Evolutionary conservation across 2,888 invertebrate species (phyloP).

Genomic region (Andrena hattorfiana): DNA sequence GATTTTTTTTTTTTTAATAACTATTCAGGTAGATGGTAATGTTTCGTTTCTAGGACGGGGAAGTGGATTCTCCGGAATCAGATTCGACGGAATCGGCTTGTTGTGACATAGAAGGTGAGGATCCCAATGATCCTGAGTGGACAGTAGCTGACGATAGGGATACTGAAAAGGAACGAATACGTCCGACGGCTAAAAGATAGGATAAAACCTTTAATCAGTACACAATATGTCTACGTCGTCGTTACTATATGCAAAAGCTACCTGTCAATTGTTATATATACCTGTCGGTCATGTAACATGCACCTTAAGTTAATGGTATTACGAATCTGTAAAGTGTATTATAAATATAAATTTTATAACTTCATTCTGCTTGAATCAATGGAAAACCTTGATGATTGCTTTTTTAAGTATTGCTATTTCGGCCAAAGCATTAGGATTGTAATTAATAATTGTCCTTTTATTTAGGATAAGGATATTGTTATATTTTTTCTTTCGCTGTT

Average conservation of each 20-base stretch:
- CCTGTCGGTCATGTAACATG: slow-evolving; percentile 83
- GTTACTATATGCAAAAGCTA: slow-evolving; percentile 81
- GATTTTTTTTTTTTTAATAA: slow-evolving; percentile 19
- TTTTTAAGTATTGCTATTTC: slow-evolving; percentile 75
- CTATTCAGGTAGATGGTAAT: slow-evolving; percentile 59
- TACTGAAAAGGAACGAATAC: slow-evolving; percentile 83
- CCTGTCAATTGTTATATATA: slow-evolving; percentile 84
- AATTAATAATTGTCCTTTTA: slow-evolving; percentile 66
- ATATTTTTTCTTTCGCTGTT: slow-evolving; percentile 69
- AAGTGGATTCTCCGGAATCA: slow-evolving; percentile 85
- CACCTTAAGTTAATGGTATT: slow-evolving; percentile 84
- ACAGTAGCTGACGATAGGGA: slow-evolving; percentile 86
- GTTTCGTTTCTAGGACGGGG: slow-evolving; percentile 83
- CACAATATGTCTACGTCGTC: slow-evolving; percentile 77
- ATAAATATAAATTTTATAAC: slow-evolving; percentile 85
- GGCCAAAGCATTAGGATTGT: slow-evolving; percentile 81
- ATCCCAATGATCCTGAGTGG: slow-evolving; percentile 96
- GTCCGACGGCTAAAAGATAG: slow-evolving; percentile 84
- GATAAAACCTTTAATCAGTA: slow-evolving; percentile 76
- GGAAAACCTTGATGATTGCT: slow-evolving; percentile 72
- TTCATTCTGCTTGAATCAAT: slow-evolving; percentile 81
- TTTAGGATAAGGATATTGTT: slow-evolving; percentile 69
- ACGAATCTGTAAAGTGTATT: slow-evolving; percentile 85
- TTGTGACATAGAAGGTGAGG: slow-evolving; percentile 88
- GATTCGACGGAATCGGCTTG: slow-evolving; percentile 87